phyloP scores from a whole-genome alignment of 2,797 vertebrate genomes.

The Oreochromis grahami region DNA sequence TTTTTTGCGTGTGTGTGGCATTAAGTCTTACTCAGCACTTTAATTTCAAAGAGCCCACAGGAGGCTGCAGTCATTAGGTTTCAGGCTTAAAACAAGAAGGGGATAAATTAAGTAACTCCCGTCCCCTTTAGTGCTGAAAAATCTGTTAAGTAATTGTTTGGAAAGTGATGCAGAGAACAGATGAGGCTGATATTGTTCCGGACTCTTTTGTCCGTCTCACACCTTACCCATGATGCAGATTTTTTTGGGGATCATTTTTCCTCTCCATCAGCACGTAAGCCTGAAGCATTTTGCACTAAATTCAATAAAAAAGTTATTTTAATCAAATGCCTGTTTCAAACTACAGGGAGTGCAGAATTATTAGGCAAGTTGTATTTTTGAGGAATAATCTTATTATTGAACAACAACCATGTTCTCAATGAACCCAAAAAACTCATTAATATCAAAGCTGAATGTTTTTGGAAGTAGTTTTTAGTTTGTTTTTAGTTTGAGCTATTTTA shows the following conservation, averaged over 20 bases:
- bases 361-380: too few relatives aligned
- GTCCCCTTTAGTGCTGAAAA: not conserved
- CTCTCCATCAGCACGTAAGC: not conserved
- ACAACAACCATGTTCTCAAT: too few relatives aligned
- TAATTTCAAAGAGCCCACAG: not conserved
- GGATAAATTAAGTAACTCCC: not conserved
- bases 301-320: not conserved
- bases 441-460: too few relatives aligned
- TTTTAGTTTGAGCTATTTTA: too few relatives aligned
- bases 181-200: not conserved
- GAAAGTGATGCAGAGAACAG: not conserved
- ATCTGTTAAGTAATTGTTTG: not conserved
- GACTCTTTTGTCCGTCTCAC: not conserved
- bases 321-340: accelerated
- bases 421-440: too few relatives aligned
- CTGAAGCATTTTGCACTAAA: not conserved
- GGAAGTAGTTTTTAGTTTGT: too few relatives aligned
- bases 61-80: not conserved
- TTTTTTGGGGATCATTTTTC: not conserved
- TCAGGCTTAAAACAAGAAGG: not conserved
- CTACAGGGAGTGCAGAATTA: too few relatives aligned
- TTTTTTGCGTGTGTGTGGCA: not conserved
- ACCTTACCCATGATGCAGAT: not conserved
- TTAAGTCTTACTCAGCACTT: conserved; percentile 7
- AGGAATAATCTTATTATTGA: too few relatives aligned